Evolutionary conservation across 2,797 vertebrate species (phyloP).

Genomic region (Hoplostethus mediterraneus): DNA sequence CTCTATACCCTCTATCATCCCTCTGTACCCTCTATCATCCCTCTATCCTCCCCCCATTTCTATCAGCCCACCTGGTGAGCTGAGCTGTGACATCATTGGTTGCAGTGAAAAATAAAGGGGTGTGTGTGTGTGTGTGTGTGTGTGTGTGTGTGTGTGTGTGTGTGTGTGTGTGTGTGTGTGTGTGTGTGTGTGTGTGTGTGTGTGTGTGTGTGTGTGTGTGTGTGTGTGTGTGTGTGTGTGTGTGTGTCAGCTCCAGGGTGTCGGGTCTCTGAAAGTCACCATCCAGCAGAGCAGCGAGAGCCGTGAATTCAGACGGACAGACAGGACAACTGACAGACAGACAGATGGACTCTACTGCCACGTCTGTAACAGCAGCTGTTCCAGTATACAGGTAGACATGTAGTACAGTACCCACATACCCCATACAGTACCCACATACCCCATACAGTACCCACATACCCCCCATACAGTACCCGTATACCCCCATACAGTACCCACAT

Average conservation of each 20-base stretch:
- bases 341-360: constrained; percentile 89
- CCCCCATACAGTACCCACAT: no score
- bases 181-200: constrained; percentile 33
- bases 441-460: no score
- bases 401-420: no score
- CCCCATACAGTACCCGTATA: no score
- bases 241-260: constrained; percentile 76
- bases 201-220: constrained; percentile 34
- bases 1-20: no score
- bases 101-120: background rate
- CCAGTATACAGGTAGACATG: constrained; percentile 86
- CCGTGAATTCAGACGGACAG: constrained; percentile 89
- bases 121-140: constrained; percentile 34
- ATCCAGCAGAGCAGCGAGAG: constrained; percentile 94
- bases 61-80: no score
- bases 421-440: no score
- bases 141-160: constrained; percentile 36
- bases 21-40: no score
- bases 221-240: constrained; percentile 36
- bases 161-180: constrained; percentile 38
- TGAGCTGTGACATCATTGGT: no score
- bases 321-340: constrained; percentile 53
- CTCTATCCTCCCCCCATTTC: no score
- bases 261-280: constrained; percentile 93
- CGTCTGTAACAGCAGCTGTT: constrained; percentile 88